These are phyloP conservation scores for Silurus asotus DNA, from an alignment of 2,113 vertebrate genomes.

Conservation along the genomic window DNA sequence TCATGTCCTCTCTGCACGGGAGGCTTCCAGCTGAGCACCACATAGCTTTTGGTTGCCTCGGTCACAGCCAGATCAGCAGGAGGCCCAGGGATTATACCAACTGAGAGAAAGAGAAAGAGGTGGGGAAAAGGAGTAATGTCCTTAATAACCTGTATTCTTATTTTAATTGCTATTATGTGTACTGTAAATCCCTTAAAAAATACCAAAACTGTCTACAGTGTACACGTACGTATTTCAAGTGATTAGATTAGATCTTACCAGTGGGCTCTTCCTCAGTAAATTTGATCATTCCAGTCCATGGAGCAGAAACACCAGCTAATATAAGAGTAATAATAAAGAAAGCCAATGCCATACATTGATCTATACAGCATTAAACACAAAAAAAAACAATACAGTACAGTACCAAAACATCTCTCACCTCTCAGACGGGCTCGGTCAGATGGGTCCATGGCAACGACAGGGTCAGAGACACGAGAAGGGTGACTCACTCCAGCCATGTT, in stretches of 20 bases:
- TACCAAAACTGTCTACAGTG: background rate
- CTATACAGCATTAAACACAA: background rate
- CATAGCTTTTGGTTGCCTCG: constrained; percentile 96
- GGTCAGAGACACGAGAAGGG: constrained; percentile 86
- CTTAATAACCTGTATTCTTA: background rate
- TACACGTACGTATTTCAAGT: background rate
- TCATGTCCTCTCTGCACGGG: constrained; percentile 93
- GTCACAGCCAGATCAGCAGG: constrained; percentile 87
- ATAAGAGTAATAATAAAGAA: background rate
- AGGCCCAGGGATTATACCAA: constrained; percentile 87
- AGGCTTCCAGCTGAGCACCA: constrained; percentile 98
- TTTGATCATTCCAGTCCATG: constrained; percentile 98
- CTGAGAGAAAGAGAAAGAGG: constrained; percentile 70
- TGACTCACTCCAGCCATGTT: constrained; percentile 86
- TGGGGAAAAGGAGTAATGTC: background rate
- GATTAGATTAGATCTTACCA: constrained; percentile 67
- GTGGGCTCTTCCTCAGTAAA: constrained; percentile 96
- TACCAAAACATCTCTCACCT: constrained; percentile 68
- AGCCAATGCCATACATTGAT: background rate
- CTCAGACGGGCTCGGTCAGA: constrained; percentile 86
- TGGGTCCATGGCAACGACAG: constrained; percentile 89
- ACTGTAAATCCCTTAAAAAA: background rate
- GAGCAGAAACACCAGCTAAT: constrained; percentile 88
- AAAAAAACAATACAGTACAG: background rate
- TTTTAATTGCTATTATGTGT: background rate